Evolutionary conservation across 2,888 invertebrate genomes (phyloP).

Genomic region (Melanostoma scalare): DNA sequence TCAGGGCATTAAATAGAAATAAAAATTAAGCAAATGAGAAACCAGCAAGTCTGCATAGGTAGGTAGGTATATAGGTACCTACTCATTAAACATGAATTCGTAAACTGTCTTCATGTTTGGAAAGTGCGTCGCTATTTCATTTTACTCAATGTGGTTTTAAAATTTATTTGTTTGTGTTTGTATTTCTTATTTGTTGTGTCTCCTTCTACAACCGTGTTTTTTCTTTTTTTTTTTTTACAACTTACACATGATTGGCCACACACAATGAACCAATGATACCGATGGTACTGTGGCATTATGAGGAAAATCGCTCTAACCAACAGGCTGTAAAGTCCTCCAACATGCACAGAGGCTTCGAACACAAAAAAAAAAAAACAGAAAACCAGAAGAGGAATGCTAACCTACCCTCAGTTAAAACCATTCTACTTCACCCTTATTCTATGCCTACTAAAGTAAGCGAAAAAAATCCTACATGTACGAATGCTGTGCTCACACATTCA

Average conservation of each 20-base stretch:
- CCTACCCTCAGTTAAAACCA: slow-evolving; percentile 39
- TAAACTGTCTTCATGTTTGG: neutral
- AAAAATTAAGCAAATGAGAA: no score
- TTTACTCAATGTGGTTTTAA: slow-evolving; percentile 11
- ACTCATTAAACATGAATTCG: neutral
- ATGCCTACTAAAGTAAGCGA: neutral
- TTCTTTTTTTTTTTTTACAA: slow-evolving; percentile 47
- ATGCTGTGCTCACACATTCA: slow-evolving; percentile 32
- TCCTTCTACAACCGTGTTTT: neutral
- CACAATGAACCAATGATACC: slow-evolving; percentile 71
- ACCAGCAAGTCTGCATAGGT: no score
- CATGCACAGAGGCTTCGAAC: neutral
- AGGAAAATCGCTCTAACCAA: slow-evolving; percentile 20
- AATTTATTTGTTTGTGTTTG: slow-evolving; percentile 9
- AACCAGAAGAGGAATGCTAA: neutral
- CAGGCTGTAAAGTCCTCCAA: slow-evolving; percentile 25
- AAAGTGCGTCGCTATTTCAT: slow-evolving; percentile 20
- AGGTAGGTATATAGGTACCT: no score
- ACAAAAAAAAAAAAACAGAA: slow-evolving; percentile 6
- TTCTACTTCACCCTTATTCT: slow-evolving; percentile 44
- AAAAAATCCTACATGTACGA: slow-evolving; percentile 14
- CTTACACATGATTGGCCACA: slow-evolving; percentile 73
- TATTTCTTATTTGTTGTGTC: neutral
- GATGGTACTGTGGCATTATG: slow-evolving; percentile 28
- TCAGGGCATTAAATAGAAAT: no score